A percentile compares a stretch with the other conserved stretches of the same genome.
Evolutionary conservation across 1,140 invertebrate genomes (phyloP).

Genomic region (Lucilia sericata): DNA sequence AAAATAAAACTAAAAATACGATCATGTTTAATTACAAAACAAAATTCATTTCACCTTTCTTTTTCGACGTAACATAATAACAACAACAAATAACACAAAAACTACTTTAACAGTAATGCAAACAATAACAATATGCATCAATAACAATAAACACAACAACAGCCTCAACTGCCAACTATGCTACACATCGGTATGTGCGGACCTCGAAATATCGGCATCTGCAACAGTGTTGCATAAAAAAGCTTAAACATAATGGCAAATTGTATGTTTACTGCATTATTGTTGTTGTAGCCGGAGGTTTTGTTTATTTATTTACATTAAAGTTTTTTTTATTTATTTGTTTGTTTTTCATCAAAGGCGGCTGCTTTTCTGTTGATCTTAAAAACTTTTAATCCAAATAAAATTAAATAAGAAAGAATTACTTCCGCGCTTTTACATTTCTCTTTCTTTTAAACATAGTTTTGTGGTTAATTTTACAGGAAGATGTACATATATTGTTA

Average conservation of each 20-base stretch:
- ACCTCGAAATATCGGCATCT: too few species aligned
- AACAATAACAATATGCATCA: background rate
- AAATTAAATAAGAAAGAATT: background rate
- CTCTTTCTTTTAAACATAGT: background rate
- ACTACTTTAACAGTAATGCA: background rate
- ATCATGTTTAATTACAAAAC: constrained; percentile 19
- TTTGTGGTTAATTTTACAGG: background rate
- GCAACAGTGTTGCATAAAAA: background rate
- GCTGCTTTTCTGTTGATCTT: background rate
- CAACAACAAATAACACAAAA: background rate
- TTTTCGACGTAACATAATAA: background rate
- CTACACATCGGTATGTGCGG: background rate
- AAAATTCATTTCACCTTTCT: constrained; percentile 17
- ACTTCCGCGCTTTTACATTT: background rate
- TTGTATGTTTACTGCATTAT: background rate
- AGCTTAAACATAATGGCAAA: background rate
- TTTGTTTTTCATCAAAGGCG: background rate
- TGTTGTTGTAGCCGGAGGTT: too few species aligned
- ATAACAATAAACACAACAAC: constrained; percentile 2
- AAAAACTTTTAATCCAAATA: background rate
- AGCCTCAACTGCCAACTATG: background rate
- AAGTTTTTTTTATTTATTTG: too few species aligned
- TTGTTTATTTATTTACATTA: too few species aligned
- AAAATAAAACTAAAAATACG: background rate
- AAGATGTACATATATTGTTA: background rate